Conservation (phyloP, 1,140 invertebrate genomes). For the Zelostemma sp. region DNA sequence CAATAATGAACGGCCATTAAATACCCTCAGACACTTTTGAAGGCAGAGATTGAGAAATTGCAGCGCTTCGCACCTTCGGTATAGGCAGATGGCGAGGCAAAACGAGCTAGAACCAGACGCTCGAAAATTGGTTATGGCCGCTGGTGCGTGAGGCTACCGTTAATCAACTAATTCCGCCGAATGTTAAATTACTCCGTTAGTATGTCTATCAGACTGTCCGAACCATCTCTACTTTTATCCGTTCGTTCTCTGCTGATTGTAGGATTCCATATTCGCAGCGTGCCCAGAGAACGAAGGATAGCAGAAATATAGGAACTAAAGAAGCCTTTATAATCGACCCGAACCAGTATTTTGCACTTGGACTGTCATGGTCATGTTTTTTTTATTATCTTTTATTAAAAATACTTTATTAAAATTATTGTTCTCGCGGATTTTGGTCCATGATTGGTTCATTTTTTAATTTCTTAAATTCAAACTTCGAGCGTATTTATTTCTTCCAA, state of each 20-base stretch:
- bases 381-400: too few relatives aligned
- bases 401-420: too few relatives aligned
- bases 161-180: slow-evolving; percentile 61
- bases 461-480: too few relatives aligned
- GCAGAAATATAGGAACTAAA: neutral
- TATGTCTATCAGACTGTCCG: slow-evolving; percentile 36
- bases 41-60: slow-evolving; percentile 21
- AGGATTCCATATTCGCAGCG: slow-evolving; percentile 47
- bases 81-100: slow-evolving; percentile 7
- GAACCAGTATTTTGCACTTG: too few relatives aligned
- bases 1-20: neutral
- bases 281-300: slow-evolving; percentile 15
- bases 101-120: slow-evolving; percentile 17
- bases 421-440: too few relatives aligned
- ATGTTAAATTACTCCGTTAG: slow-evolving; percentile 56
- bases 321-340: too few relatives aligned
- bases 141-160: slow-evolving; percentile 31
- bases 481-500: too few relatives aligned
- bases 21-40: neutral
- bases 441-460: too few relatives aligned
- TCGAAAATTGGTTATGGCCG: slow-evolving; percentile 52
- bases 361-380: too few relatives aligned
- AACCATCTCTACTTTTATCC: slow-evolving; percentile 25
- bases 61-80: slow-evolving; percentile 17
- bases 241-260: slow-evolving; percentile 53